Evolutionary conservation across 2,888 invertebrate genomes (phyloP), one percentile per base, ranked within the genome.

Genomic region (Thyatira batis): DNA sequence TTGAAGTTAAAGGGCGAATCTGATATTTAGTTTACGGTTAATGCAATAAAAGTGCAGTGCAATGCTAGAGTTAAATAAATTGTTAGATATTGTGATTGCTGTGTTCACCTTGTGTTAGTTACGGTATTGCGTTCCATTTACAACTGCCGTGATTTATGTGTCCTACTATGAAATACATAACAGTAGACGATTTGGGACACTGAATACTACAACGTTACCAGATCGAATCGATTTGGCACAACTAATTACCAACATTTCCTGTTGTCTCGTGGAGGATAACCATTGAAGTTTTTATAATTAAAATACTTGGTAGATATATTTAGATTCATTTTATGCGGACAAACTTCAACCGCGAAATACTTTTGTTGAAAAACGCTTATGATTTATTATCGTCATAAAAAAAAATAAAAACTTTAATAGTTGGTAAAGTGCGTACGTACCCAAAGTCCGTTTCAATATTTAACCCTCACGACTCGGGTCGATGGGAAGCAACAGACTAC

Each of bases 121-220:
- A 72, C 78, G 71, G 75, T 70, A 70, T 66, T 68, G 73, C 69
- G 83, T 73, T 78, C 82, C 73, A 84, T 78, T 83, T 85, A 69
- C 67, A 73, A 65, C 64, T 48, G 53, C 52, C 50, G 62, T 79
- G 80, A 85, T 85, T 85, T 81, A 84, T 82, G 78, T 68, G 72
- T 60, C 60, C 73, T 62, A 70, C 73, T 72, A 63, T 65, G 65
- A 70, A 76, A 77, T 71, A 78, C 74, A 73, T 69, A 79, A 78
- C 74, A 71, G 58, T 71, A 67, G 65, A 69, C 73, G 69, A 76
- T 78, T 73, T 67, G 71, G 70, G 69, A 68, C 67, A 61, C 27
- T 62, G 55, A 51, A 59, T 59, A 65, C 64, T 65, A 64, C 57
- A 65, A 53, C 39, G 43, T 39, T 39, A 39, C 39, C 17, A 39